Evolutionary conservation across 1,140 invertebrate genomes (phyloP), one percentile per base, ranked within the genome.

Genomic region (Grapholita molesta): DNA sequence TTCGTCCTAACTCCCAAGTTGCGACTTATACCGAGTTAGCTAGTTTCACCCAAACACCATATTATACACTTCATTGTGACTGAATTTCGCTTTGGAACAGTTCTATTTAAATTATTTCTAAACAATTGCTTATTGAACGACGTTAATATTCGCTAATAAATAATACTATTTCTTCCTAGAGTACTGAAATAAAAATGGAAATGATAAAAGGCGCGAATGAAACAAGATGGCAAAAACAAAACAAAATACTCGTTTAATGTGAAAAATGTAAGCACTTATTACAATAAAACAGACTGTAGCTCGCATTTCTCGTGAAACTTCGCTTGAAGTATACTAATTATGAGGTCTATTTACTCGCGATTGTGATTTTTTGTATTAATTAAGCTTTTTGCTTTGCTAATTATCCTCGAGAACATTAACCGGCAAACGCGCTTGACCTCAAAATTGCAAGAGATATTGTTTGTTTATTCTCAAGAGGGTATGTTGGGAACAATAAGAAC

Each of bases 361-460:
- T 61, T 61, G 55, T 30, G n/a, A 61, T 66, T 67, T 72, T 73
- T 78, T 70, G 52, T 73, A 66, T 72, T 80, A 80, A 84, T 82
- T 79, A 80, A 77, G 71, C 72, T 71, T 73, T 75, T 79, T 78
- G 66, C 72, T 70, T 65, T 75, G 73, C 71, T 79, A 80, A 79
- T 82, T 81, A 80, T 76, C 68, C 76, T 69, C 30, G 61, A 76
- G 72, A 79, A 85, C 78, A 78, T 84, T 82, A 75, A 66, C 75
- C 66, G 76, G 74, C 68, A 74, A 78, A 80, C 87, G 85, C 82
- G 75, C 75, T 84, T 86, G 83, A 88, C 83, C 84, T 83, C 81
- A 83, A 85, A 88, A 86, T 84, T 82, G 78, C 84, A 82, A 79
- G 73, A 85, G 77, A 85, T 85, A 88, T 85, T 85, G 85, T 88